phyloP scores from a whole-genome alignment of 2,797 vertebrate genomes.

The Pelochelys cantorii region DNA sequence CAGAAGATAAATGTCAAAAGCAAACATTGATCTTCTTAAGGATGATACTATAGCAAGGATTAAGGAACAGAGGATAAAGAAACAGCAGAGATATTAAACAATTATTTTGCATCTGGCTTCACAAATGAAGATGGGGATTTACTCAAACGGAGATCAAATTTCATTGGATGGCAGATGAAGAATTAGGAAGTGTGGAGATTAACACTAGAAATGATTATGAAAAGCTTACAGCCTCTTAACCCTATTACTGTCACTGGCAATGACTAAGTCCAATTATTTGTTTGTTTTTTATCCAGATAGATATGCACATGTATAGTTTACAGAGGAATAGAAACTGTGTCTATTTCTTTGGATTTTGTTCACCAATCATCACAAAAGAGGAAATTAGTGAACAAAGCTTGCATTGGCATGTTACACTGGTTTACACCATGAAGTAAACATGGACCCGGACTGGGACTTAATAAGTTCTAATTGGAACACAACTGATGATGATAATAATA shows the following conservation, averaged over 20 bases:
- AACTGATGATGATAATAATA: neutral
- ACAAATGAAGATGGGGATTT: conserved; percentile 68
- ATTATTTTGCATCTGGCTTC: conserved; percentile 73
- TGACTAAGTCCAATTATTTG: conserved; percentile 15
- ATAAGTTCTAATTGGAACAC: neutral
- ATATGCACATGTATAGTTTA: neutral
- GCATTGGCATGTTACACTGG: neutral
- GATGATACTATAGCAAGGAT: conserved; percentile 40
- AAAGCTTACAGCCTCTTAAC: conserved; percentile 68
- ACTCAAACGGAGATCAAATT: conserved; percentile 62
- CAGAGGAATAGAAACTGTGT: neutral
- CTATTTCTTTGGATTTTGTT: neutral
- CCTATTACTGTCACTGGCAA: conserved; percentile 49
- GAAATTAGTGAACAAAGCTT: neutral
- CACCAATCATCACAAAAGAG: neutral
- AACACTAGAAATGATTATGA: conserved; percentile 56
- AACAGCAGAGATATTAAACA: conserved; percentile 55
- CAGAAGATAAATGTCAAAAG: conserved; percentile 25
- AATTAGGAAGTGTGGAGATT: conserved; percentile 74
- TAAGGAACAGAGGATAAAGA: conserved; percentile 64
- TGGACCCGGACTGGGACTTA: neutral
- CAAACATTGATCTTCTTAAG: conserved; percentile 49
- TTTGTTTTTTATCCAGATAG: conserved; percentile 11
- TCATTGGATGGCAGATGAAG: conserved; percentile 63
- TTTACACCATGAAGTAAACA: neutral